phyloP scores from a whole-genome alignment of 2,888 invertebrate species.

The Ochropleura leucogaster region DNA sequence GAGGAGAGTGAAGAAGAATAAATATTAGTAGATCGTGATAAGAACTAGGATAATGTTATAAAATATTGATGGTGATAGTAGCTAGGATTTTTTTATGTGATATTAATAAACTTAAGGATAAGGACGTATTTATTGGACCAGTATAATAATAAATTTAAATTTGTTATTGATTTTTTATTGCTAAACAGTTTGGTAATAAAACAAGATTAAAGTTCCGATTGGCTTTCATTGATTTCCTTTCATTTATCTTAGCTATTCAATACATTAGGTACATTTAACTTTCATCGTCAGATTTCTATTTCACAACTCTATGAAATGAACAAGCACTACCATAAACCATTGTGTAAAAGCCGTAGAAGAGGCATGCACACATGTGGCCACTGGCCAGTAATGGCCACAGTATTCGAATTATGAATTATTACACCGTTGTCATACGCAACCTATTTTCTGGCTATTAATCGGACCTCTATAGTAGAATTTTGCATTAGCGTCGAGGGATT shows the following conservation, averaged over 20 bases:
- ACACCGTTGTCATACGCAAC: slow-evolving; percentile 9
- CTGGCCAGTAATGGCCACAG: slow-evolving; percentile 11
- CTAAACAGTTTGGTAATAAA: neutral
- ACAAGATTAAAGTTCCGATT: neutral
- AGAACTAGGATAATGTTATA: neutral
- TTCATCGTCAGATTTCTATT: neutral
- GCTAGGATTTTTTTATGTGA: slow-evolving; percentile 31
- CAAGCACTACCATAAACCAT: neutral
- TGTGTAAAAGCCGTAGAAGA: neutral
- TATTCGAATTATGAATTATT: slow-evolving; percentile 17
- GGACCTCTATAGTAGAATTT: slow-evolving; percentile 1
- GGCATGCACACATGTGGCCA: slow-evolving; percentile 20
- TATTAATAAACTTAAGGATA: slow-evolving; percentile 17
- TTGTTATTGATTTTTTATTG: slow-evolving; percentile 36
- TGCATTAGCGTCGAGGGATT: neutral
- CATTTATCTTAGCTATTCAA: neutral
- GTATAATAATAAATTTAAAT: slow-evolving; percentile 18
- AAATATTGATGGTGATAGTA: neutral
- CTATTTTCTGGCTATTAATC: slow-evolving; percentile 12
- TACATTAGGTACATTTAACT: neutral
- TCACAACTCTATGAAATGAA: neutral
- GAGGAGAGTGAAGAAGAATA: slow-evolving; percentile 66
- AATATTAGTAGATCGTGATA: neutral
- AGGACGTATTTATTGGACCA: slow-evolving; percentile 41
- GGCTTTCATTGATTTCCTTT: neutral